These are phyloP conservation scores for Stenodera caucasica DNA, from an alignment of 2,888 invertebrate genomes.

Conservation along the genomic window DNA sequence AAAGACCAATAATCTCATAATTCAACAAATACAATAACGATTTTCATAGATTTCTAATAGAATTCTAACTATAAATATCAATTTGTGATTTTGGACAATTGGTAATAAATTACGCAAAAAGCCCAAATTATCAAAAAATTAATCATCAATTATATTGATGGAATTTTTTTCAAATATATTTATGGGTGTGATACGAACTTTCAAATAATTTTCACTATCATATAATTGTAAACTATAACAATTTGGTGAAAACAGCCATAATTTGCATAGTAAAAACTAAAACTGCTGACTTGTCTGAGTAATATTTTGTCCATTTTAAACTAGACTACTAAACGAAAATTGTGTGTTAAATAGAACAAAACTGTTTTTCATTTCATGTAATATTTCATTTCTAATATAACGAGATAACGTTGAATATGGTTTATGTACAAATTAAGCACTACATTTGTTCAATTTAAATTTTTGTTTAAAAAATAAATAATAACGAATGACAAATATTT, in stretches of 20 bases:
- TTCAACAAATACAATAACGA: background rate
- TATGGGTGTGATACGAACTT: no score
- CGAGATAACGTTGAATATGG: slow-evolving; percentile 3
- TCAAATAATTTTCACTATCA: no score
- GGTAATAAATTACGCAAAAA: no score
- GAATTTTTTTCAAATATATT: no score
- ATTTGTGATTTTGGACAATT: background rate
- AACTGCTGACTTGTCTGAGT: background rate
- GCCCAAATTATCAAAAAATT: no score
- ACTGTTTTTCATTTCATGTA: slow-evolving; percentile 4
- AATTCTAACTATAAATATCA: background rate
- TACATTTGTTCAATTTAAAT: background rate
- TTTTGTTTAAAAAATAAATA: no score
- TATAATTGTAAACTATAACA: background rate
- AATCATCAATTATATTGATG: no score
- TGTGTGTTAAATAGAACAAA: slow-evolving; percentile 5
- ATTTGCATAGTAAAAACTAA: background rate
- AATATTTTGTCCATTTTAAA: slow-evolving; percentile 4
- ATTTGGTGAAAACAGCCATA: background rate
- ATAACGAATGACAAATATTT: background rate
- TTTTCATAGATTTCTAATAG: slow-evolving; percentile 4
- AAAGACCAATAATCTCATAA: background rate
- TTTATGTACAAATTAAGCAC: slow-evolving; percentile 1
- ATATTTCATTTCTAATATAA: slow-evolving; percentile 6
- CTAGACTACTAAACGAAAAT: background rate